A percentile compares a stretch with the other conserved stretches of the same genome.
These are phyloP conservation scores for Coenonympha glycerion DNA, from an alignment of 2,888 invertebrate species.

Conservation along the genomic window DNA sequence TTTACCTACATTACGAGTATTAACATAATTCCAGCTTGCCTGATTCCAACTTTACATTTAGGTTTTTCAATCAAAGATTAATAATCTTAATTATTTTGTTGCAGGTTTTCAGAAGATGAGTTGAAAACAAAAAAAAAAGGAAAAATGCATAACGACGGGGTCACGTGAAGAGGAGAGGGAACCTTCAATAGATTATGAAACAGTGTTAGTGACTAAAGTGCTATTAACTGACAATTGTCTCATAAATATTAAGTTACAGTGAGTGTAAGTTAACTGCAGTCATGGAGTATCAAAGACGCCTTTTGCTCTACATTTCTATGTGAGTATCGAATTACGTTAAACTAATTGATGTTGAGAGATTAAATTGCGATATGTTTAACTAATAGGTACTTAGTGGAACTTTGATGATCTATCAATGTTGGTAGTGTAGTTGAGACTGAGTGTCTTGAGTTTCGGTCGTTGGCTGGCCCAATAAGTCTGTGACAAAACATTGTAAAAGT, in stretches of 20 bases:
- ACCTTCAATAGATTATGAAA: conserved; percentile 24
- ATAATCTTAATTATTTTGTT: conserved; percentile 31
- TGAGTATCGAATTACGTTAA: conserved; percentile 43
- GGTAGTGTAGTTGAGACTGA: too few relatives aligned
- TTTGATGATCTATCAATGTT: too few relatives aligned
- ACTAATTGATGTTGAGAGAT: not conserved
- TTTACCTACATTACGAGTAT: too few relatives aligned
- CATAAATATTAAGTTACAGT: conserved; percentile 14
- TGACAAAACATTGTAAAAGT: too few relatives aligned
- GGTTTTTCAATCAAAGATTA: too few relatives aligned
- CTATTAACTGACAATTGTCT: conserved; percentile 18
- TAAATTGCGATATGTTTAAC: not conserved
- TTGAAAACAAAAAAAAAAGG: conserved; percentile 22
- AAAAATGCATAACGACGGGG: conserved; percentile 46
- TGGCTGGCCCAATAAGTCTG: too few relatives aligned
- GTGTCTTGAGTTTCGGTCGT: too few relatives aligned
- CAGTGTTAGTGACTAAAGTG: conserved; percentile 17
- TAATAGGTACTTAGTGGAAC: not conserved
- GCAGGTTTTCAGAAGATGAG: conserved; percentile 40
- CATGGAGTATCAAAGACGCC: conserved; percentile 39
- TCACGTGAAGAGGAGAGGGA: conserved; percentile 42
- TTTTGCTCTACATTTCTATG: conserved; percentile 52
- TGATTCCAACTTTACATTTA: too few relatives aligned
- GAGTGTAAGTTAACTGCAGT: conserved; percentile 10
- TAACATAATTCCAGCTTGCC: too few relatives aligned